Conservation (phyloP, 2,797 vertebrate species). For the Darevskia nairensis region DNA sequence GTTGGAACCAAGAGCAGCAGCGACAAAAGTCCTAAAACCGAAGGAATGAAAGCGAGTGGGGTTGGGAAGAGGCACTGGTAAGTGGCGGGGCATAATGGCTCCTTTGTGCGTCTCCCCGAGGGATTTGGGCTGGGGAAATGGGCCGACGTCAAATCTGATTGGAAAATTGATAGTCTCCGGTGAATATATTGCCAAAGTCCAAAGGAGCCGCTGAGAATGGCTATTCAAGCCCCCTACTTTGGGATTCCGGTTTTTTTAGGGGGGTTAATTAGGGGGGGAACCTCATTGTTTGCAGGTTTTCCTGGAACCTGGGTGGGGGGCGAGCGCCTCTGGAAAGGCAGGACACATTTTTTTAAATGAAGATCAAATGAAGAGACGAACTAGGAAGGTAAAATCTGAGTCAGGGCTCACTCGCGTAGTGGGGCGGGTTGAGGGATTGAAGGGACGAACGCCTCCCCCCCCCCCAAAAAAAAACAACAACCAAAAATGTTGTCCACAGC, state of each 20-base stretch:
- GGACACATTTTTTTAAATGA: not conserved
- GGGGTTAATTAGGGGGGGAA: not conserved
- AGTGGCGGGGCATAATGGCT: fast-evolving
- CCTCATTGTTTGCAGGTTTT: not conserved
- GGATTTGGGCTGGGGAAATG: not conserved
- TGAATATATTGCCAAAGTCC: not conserved
- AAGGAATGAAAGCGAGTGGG: not conserved
- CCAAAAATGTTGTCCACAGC: no score
- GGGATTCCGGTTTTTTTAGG: not conserved
- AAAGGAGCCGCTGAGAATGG: not conserved
- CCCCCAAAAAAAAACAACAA: no score
- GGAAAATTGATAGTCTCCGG: not conserved
- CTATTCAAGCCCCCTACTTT: not conserved
- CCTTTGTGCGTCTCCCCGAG: fast-evolving
- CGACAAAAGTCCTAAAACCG: not conserved
- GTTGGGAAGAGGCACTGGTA: fast-evolving
- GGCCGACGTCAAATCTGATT: not conserved
- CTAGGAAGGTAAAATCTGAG: not conserved
- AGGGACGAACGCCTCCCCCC: not conserved
- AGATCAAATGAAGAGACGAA: not conserved
- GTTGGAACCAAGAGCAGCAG: not conserved
- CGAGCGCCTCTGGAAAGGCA: not conserved
- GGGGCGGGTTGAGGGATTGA: not conserved
- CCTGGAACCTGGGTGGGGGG: no score
- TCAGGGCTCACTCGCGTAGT: not conserved